phyloP scores from a whole-genome alignment of 2,888 invertebrate species.

The Allacma fusca region DNA sequence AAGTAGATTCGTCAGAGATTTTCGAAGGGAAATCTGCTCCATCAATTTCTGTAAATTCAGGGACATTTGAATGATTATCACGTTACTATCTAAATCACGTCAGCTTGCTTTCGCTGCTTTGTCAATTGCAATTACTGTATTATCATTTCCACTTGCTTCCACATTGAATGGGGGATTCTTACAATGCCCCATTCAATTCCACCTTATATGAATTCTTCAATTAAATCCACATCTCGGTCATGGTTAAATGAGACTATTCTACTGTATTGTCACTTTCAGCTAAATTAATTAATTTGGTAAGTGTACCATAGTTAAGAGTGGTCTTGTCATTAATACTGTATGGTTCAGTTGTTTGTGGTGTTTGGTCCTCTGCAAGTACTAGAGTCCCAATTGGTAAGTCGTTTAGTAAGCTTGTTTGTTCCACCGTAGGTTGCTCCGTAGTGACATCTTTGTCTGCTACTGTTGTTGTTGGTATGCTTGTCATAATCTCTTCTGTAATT shows the following conservation, averaged over 20 bases:
- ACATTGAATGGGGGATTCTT: no score
- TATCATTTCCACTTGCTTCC: no score
- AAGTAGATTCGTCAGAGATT: neutral
- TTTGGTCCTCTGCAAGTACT: neutral
- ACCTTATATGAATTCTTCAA: neutral
- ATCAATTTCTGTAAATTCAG: neutral
- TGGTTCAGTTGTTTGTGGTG: neutral
- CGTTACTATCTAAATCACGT: no score
- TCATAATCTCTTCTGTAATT: neutral
- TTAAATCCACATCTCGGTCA: neutral
- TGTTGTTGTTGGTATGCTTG: neutral
- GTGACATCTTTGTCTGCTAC: neutral
- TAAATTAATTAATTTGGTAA: neutral
- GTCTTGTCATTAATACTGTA: conserved; percentile 5
- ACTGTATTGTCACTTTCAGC: neutral
- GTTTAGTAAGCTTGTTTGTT: neutral
- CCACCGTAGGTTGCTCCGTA: neutral
- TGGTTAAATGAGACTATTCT: neutral
- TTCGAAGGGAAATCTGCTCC: neutral
- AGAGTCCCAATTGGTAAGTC: neutral
- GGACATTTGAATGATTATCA: neutral
- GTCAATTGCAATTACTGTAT: no score
- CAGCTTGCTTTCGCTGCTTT: no score
- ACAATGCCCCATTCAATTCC: no score
- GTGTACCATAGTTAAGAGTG: neutral